Conservation (phyloP, 2,888 invertebrate species). For the Apamea crenata region DNA sequence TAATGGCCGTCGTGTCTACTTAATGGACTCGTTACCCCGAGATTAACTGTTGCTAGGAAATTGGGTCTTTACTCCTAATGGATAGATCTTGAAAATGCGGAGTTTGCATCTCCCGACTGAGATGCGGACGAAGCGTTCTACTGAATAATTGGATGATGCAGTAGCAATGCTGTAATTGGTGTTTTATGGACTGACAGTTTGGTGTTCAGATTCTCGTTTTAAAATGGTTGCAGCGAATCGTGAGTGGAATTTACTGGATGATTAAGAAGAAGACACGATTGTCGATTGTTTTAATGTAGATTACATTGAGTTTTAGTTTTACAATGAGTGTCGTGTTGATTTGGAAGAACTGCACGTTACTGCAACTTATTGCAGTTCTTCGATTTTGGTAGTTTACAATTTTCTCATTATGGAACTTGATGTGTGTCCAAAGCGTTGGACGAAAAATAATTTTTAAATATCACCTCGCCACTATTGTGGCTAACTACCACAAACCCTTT, state of each 20-base stretch:
- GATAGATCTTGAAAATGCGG: conserved; percentile 74
- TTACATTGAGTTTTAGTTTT: no score
- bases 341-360: not conserved
- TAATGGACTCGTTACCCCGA: conserved; percentile 74
- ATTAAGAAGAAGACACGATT: not conserved
- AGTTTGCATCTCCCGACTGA: conserved; percentile 68
- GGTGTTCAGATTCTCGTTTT: conserved; percentile 34
- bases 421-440: not conserved
- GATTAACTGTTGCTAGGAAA: conserved; percentile 77
- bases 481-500: not conserved
- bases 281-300: not conserved
- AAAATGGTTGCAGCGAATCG: conserved; percentile 29
- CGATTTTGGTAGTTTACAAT: no score
- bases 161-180: conserved; percentile 51
- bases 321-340: not conserved
- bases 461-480: not conserved
- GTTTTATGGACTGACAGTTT: conserved; percentile 47
- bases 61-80: conserved; percentile 75
- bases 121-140: conserved; percentile 59
- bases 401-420: not conserved
- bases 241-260: conserved; percentile 5
- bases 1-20: conserved; percentile 62
- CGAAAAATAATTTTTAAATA: not conserved
- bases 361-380: not conserved
- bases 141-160: conserved; percentile 75